These are phyloP conservation scores for Irena cyanogastra DNA, from an alignment of 2,113 vertebrate species.

Conservation along the genomic window DNA sequence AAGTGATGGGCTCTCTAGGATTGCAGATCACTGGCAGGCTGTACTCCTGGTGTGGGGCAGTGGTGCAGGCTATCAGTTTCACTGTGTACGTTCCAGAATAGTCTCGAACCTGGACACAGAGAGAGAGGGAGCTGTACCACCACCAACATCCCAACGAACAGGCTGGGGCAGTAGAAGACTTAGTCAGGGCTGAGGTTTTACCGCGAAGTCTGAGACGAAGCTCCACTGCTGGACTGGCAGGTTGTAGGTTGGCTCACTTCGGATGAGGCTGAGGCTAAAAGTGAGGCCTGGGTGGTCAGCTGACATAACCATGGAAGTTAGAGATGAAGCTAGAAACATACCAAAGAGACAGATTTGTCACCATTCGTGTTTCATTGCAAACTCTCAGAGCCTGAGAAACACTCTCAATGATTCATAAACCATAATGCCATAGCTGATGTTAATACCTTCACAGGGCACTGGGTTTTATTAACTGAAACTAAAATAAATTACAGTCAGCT, in stretches of 20 bases:
- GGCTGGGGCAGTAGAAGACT: not conserved
- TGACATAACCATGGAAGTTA: constrained; percentile 82
- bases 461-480: not conserved
- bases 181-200: constrained; percentile 48
- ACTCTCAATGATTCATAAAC: not conserved
- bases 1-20: constrained; percentile 84
- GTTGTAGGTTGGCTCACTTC: constrained; percentile 84
- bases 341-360: not conserved
- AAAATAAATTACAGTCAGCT: not conserved
- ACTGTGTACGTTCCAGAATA: constrained; percentile 89
- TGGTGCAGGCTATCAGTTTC: constrained; percentile 85
- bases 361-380: not conserved
- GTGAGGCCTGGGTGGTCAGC: constrained; percentile 83
- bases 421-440: not conserved
- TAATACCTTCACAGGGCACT: not conserved
- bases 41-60: constrained; percentile 80
- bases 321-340: constrained; percentile 67
- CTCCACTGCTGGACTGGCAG: constrained; percentile 92
- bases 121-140: not conserved
- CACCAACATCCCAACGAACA: not conserved
- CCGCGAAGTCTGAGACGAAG: constrained; percentile 91
- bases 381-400: not conserved
- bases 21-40: constrained; percentile 82
- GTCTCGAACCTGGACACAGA: constrained; percentile 83
- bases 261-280: constrained; percentile 84